These are phyloP conservation scores for Macquaria ambigua DNA, from an alignment of 2,113 vertebrate species.

Conservation along the genomic window DNA sequence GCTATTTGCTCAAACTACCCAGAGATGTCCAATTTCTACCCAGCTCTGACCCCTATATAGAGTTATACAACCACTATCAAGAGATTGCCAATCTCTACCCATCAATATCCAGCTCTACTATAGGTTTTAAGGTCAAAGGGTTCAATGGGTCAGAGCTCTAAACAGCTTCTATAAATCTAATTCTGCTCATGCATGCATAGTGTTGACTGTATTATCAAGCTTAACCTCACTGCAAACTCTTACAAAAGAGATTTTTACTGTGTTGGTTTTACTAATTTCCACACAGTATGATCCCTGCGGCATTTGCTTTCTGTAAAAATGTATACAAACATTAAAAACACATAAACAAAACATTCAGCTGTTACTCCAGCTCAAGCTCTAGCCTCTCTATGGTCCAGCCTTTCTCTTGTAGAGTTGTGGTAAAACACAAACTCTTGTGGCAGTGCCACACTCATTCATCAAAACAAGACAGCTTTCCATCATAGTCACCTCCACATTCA, in stretches of 20 bases:
- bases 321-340: slow-evolving; percentile 36
- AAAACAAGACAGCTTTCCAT: slow-evolving; percentile 34
- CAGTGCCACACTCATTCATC: slow-evolving; percentile 30
- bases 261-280: slow-evolving; percentile 42
- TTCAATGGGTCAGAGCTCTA: slow-evolving; percentile 1
- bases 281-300: slow-evolving; percentile 20
- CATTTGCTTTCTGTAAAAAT: slow-evolving; percentile 21
- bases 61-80: neutral
- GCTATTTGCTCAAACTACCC: neutral
- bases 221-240: slow-evolving; percentile 5
- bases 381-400: slow-evolving; percentile 10
- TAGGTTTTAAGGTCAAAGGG: slow-evolving; percentile 23
- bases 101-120: neutral
- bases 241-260: slow-evolving; percentile 23
- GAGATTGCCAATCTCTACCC: neutral
- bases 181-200: neutral
- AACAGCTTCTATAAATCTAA: slow-evolving; percentile 18
- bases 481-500: slow-evolving; percentile 67
- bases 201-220: neutral
- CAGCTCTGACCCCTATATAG: neutral
- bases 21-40: neutral
- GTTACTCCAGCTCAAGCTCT: slow-evolving; percentile 21
- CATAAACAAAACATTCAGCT: slow-evolving; percentile 40
- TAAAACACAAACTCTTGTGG: slow-evolving; percentile 27
- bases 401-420: slow-evolving; percentile 9